Conservation (phyloP, 1,140 invertebrate genomes). For the Heliconius congener region DNA sequence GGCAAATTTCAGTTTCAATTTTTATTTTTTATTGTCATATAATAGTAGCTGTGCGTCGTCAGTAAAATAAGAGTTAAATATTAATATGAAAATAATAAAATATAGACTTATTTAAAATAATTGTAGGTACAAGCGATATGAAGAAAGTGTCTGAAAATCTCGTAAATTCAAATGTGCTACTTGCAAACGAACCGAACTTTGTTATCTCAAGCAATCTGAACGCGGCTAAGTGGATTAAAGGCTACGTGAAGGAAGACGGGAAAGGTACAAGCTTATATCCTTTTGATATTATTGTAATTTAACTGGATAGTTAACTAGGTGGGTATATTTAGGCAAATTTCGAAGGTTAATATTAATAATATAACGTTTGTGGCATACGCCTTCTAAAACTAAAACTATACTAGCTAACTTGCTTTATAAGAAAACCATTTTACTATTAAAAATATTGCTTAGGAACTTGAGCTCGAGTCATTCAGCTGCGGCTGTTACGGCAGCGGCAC, state of each 20-base stretch:
- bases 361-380: background rate
- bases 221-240: conserved; percentile 54
- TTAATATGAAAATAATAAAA: too few species aligned
- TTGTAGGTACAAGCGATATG: background rate
- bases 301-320: background rate
- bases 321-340: background rate
- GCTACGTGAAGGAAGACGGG: conserved; percentile 38
- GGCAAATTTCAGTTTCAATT: too few species aligned
- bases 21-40: too few species aligned
- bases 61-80: too few species aligned
- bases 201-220: conserved; percentile 48
- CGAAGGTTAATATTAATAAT: background rate
- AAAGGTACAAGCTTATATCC: conserved; percentile 32
- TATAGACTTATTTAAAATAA: too few species aligned
- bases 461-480: too few species aligned
- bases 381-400: background rate
- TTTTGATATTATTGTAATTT: background rate
- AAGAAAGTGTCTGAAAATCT: conserved; percentile 7
- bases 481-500: too few species aligned
- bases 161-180: conserved; percentile 11
- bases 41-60: too few species aligned
- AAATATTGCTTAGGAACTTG: too few species aligned
- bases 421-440: too few species aligned
- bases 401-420: background rate
- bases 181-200: conserved; percentile 31